phyloP scores from a whole-genome alignment of 2,797 vertebrate genomes.

The Melanotaenia nigrans region DNA sequence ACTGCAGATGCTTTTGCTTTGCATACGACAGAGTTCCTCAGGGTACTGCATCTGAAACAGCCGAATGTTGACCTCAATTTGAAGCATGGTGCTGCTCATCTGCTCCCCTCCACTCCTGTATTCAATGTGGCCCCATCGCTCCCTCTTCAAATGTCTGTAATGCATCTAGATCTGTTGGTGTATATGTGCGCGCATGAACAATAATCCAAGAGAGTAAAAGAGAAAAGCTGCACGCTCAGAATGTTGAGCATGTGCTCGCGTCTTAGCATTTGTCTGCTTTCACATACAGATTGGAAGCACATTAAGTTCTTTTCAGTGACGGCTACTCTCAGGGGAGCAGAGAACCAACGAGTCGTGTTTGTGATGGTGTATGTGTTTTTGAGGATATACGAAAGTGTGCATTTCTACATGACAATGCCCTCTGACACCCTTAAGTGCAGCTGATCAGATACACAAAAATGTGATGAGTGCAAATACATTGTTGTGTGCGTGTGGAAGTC shows the following conservation, averaged over 20 bases:
- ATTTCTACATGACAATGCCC: conserved; percentile 25
- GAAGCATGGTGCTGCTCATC: conserved; percentile 40
- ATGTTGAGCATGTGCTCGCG: conserved; percentile 27
- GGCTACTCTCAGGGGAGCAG: conserved; percentile 43
- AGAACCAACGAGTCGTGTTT: conserved; percentile 29
- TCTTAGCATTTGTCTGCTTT: conserved; percentile 38
- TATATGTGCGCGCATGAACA: conserved; percentile 4
- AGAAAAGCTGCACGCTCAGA: conserved; percentile 27
- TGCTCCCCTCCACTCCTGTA: conserved; percentile 27
- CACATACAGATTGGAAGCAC: conserved; percentile 54
- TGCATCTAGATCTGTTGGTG: conserved; percentile 20
- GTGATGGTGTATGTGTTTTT: conserved; percentile 12
- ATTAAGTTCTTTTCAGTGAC: conserved; percentile 56
- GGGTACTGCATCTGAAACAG: conserved; percentile 62
- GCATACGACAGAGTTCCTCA: conserved; percentile 42
- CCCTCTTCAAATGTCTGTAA: conserved; percentile 23
- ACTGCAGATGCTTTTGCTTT: conserved; percentile 65
- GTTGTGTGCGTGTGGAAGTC: conserved; percentile 4
- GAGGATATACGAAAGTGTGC: conserved; percentile 11
- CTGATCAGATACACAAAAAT: conserved; percentile 47
- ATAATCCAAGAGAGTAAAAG: conserved; percentile 11
- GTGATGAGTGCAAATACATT: conserved; percentile 3
- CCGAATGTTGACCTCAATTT: conserved; percentile 64
- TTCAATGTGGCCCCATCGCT: conserved; percentile 1
- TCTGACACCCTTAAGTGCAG: conserved; percentile 57